Evolutionary conservation across 1,140 invertebrate genomes (phyloP).

Genomic region (Tetramorium simillimum): DNA sequence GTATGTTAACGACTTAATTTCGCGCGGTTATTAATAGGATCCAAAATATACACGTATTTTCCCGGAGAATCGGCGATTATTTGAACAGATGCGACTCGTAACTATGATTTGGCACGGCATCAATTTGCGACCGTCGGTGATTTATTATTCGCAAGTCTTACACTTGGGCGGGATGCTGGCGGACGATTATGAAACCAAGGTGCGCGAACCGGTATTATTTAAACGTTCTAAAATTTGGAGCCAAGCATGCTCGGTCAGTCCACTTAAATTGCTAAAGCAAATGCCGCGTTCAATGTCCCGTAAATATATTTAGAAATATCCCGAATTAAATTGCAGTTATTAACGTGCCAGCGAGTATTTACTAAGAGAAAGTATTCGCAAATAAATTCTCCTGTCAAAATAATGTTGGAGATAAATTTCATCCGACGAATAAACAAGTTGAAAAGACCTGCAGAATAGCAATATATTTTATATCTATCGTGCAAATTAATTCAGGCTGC

Average conservation of each 20-base stretch:
- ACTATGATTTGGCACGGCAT: conserved; percentile 48
- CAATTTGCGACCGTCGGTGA: conserved; percentile 41
- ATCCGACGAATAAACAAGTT: not conserved
- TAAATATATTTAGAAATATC: not conserved
- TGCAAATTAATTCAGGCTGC: not conserved
- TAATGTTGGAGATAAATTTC: not conserved
- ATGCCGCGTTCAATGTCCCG: conserved; percentile 5
- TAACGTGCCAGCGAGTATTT: not conserved
- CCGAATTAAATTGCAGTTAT: not conserved
- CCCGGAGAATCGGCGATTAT: conserved; percentile 44
- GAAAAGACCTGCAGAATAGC: not conserved
- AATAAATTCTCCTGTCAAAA: conserved; percentile 16
- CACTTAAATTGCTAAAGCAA: not conserved
- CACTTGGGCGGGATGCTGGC: not conserved
- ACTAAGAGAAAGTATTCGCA: not conserved
- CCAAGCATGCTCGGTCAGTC: not conserved
- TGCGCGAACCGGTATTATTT: not conserved
- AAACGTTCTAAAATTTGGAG: not conserved
- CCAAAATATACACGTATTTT: conserved; percentile 15
- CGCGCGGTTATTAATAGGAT: conserved; percentile 32
- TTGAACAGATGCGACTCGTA: conserved; percentile 39
- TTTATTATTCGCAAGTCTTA: conserved; percentile 49
- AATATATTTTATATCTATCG: not conserved
- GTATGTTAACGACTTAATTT: conserved; percentile 45
- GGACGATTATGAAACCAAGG: conserved; percentile 47